phyloP scores from a whole-genome alignment of 2,797 vertebrate genomes.

The Peromyscus aztecus region DNA sequence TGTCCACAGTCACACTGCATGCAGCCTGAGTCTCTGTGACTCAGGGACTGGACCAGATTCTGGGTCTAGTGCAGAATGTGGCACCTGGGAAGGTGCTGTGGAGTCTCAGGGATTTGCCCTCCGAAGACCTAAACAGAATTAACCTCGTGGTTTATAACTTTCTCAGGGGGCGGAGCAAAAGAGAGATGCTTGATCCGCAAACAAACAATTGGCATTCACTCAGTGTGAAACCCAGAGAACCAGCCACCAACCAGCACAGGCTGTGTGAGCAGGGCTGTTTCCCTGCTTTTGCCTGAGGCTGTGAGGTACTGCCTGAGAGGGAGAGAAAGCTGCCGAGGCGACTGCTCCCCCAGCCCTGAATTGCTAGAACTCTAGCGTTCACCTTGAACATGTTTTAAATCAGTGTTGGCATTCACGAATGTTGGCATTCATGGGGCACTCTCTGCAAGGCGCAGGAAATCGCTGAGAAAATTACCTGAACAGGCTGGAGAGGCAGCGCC shows the following conservation, averaged over 20 bases:
- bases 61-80: background rate
- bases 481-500: background rate
- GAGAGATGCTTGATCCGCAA: constrained; percentile 67
- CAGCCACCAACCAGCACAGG: background rate
- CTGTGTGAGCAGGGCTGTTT: background rate
- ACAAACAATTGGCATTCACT: constrained; percentile 61
- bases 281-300: background rate
- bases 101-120: background rate
- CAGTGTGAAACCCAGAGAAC: background rate
- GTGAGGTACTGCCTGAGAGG: background rate
- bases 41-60: background rate
- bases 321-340: background rate
- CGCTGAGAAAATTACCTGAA: background rate
- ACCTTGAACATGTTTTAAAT: constrained; percentile 33
- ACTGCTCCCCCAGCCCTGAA: background rate
- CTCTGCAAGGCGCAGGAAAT: background rate
- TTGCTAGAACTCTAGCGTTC: constrained; percentile 29
- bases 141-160: constrained; percentile 34
- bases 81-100: background rate
- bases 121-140: constrained; percentile 45
- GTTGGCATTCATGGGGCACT: background rate
- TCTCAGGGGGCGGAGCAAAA: constrained; percentile 54
- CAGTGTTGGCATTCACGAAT: background rate
- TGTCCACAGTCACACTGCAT: rapidly evolving
- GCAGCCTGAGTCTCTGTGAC: background rate